Percentiles rank a stretch among this genome's conserved stretches.
These are phyloP conservation scores for Mellivora capensis DNA, from an alignment of 2,113 vertebrate genomes.

Conservation along the genomic window DNA sequence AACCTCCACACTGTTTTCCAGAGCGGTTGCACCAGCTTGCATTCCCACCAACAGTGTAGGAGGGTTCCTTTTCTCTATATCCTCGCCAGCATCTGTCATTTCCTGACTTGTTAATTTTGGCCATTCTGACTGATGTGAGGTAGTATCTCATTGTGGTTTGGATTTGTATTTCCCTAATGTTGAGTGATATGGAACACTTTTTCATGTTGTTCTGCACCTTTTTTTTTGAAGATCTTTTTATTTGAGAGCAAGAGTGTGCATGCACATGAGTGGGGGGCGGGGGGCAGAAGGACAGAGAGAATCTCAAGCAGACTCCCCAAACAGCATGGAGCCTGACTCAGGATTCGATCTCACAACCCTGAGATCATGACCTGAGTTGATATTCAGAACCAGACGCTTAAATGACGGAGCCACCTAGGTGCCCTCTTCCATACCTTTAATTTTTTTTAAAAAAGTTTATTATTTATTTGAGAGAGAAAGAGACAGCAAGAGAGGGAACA, in stretches of 20 bases:
- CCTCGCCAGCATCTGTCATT: no score
- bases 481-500: no score
- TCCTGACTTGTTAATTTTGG: no score
- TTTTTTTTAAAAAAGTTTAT: not conserved
- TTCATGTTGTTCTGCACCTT: not conserved
- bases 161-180: no score
- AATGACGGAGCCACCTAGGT: not conserved
- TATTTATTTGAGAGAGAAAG: not conserved
- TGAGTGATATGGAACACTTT: no score
- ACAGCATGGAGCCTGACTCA: not conserved
- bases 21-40: no score
- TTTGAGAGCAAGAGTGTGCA: not conserved
- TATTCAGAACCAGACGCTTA: not conserved
- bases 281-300: not conserved
- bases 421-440: not conserved
- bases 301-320: not conserved
- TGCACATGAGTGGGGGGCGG: not conserved
- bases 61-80: no score
- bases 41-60: no score
- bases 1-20: no score
- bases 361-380: not conserved
- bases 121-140: no score
- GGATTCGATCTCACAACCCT: not conserved
- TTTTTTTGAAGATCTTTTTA: not conserved
- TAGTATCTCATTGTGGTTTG: no score